Percentiles rank a stretch among this genome's conserved stretches.
Conservation (phyloP, 2,797 vertebrate species). For the Remorina albescens region DNA sequence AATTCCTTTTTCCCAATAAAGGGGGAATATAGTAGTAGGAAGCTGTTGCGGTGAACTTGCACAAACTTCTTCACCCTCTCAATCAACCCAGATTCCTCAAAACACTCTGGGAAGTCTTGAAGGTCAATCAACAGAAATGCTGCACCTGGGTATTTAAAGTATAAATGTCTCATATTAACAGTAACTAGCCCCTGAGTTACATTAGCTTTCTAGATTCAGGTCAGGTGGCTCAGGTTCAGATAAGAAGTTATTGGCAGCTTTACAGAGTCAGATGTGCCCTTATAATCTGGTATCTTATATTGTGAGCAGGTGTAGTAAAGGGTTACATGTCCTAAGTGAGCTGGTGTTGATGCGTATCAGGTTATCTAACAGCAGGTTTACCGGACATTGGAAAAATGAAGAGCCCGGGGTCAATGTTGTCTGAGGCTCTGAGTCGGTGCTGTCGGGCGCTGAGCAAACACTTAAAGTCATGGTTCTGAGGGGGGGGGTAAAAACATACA, state of each 20-base stretch:
- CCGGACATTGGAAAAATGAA: slow-evolving; percentile 94
- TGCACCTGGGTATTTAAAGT: slow-evolving; percentile 79
- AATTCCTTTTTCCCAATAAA: slow-evolving; percentile 87
- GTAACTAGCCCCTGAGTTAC: too few species aligned
- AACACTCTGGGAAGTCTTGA: slow-evolving; percentile 77
- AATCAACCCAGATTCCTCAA: slow-evolving; percentile 78
- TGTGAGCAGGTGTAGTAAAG: neutral
- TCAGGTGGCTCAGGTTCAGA: neutral
- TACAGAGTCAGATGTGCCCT: neutral
- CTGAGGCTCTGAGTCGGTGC: slow-evolving; percentile 90
- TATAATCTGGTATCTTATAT: neutral
- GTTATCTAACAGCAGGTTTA: slow-evolving; percentile 63
- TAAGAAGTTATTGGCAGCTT: neutral
- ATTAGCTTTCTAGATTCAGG: too few species aligned
- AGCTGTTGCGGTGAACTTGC: slow-evolving; percentile 91
- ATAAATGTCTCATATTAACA: neutral
- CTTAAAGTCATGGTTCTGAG: slow-evolving; percentile 85
- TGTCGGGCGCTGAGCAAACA: slow-evolving; percentile 82
- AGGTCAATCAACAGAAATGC: slow-evolving; percentile 91
- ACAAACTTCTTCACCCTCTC: slow-evolving; percentile 87
- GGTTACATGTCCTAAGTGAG: neutral
- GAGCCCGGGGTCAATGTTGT: slow-evolving; percentile 85
- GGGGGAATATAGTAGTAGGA: slow-evolving; percentile 88
- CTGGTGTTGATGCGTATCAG: neutral
- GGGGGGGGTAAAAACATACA: neutral